phyloP scores from a whole-genome alignment of 2,797 vertebrate genomes.

The Aselliscus stoliczkanus region DNA sequence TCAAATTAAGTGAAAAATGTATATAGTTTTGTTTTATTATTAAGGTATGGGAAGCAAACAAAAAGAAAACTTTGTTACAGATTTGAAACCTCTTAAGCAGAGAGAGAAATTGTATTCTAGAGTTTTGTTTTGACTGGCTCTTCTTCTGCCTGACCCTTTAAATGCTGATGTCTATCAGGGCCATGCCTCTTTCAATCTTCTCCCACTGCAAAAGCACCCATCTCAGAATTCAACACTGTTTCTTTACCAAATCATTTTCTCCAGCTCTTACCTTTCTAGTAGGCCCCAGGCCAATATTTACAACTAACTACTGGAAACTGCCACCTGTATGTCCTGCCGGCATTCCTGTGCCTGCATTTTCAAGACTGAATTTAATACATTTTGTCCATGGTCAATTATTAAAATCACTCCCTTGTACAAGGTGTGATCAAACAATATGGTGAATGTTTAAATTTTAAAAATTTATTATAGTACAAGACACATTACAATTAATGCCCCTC shows the following conservation, averaged over 20 bases:
- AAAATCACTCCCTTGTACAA: background rate
- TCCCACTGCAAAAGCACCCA: background rate
- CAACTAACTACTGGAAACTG: background rate
- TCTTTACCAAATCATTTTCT: background rate
- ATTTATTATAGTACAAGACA: too few relatives aligned
- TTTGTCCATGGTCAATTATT: background rate
- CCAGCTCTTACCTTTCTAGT: background rate
- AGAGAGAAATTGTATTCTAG: background rate
- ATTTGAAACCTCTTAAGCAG: background rate
- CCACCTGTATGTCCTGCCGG: background rate
- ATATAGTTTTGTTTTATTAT: background rate
- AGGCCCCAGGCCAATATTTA: background rate
- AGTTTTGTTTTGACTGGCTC: background rate
- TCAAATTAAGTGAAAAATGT: conserved; percentile 12
- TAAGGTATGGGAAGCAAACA: background rate
- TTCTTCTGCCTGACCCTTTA: background rate
- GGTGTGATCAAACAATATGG: too few relatives aligned
- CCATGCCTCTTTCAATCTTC: background rate
- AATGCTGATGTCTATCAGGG: background rate
- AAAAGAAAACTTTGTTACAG: background rate
- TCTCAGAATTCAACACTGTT: background rate
- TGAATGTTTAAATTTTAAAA: too few relatives aligned
- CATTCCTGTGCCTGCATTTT: background rate
- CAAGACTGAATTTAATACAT: background rate
- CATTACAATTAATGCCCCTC: too few relatives aligned